Percentiles rank a stretch among this genome's conserved stretches.
These are phyloP conservation scores for Amblyteles armatorius DNA, from an alignment of 2,888 invertebrate species.

Conservation along the genomic window DNA sequence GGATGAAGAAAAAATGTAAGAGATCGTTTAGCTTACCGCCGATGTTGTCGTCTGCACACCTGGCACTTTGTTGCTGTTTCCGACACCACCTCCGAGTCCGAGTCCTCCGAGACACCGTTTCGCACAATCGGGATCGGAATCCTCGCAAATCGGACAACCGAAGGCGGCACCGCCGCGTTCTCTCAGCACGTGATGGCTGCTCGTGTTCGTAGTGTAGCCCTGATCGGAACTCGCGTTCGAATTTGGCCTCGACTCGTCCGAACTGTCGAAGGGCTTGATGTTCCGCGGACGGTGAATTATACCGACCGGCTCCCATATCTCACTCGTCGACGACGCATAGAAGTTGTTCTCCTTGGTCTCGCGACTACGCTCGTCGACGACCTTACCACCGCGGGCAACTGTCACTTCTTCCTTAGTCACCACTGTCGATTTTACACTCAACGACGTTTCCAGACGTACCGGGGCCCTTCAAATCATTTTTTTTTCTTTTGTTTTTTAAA, in stretches of 20 bases:
- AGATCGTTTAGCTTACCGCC: slow-evolving; percentile 78
- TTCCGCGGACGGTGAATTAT: slow-evolving; percentile 81
- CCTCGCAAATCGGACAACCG: slow-evolving; percentile 78
- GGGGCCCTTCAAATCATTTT: slow-evolving; percentile 85
- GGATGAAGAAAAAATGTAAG: background rate
- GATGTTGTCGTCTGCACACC: slow-evolving; percentile 80
- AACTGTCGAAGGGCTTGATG: slow-evolving; percentile 82
- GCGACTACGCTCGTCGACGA: slow-evolving; percentile 89
- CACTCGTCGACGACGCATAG: slow-evolving; percentile 89
- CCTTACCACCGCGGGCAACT: slow-evolving; percentile 88
- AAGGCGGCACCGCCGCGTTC: slow-evolving; percentile 77
- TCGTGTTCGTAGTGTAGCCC: slow-evolving; percentile 82
- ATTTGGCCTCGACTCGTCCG: slow-evolving; percentile 82
- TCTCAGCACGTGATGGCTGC: slow-evolving; percentile 80
- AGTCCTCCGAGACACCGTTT: slow-evolving; percentile 79
- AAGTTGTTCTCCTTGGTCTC: slow-evolving; percentile 91
- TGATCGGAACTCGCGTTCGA: slow-evolving; percentile 83
- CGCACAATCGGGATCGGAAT: slow-evolving; percentile 74
- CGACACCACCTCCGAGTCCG: slow-evolving; percentile 71
- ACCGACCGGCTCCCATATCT: slow-evolving; percentile 88
- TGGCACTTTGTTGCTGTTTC: slow-evolving; percentile 70
- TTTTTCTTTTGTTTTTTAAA: slow-evolving; percentile 53
- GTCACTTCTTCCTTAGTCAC: slow-evolving; percentile 90
- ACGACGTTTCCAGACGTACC: slow-evolving; percentile 89
- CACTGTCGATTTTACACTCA: slow-evolving; percentile 90